phyloP scores from a whole-genome alignment of 2,113 vertebrate species.

The Suncus etruscus region DNA sequence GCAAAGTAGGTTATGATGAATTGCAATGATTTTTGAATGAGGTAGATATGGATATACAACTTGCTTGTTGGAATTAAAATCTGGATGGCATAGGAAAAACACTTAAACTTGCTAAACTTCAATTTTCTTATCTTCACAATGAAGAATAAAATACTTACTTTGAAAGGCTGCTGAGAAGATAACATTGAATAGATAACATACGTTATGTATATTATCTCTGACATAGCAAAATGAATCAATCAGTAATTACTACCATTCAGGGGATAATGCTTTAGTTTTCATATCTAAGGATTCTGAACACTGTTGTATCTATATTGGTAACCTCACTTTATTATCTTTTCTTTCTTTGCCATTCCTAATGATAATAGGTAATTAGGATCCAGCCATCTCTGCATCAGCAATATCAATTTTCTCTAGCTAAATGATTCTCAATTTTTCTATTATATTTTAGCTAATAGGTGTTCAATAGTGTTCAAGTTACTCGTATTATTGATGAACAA shows the following conservation, averaged over 20 bases:
- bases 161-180: background rate
- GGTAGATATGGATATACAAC: background rate
- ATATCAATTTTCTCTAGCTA: background rate
- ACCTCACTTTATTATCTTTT: background rate
- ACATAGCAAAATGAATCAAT: too few species aligned
- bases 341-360: background rate
- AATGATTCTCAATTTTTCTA: background rate
- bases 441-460: too few species aligned
- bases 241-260: too few species aligned
- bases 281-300: background rate
- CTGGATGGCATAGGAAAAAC: slow-evolving; percentile 6
- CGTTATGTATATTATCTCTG: too few species aligned
- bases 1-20: background rate
- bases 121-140: slow-evolving; percentile 46
- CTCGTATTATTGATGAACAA: too few species aligned
- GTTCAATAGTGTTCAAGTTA: too few species aligned
- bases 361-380: background rate
- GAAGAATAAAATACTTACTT: slow-evolving; percentile 12
- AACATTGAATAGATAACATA: too few species aligned
- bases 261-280: background rate
- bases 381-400: background rate
- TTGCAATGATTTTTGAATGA: background rate
- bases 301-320: background rate
- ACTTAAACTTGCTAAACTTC: slow-evolving; percentile 1
- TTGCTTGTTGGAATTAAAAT: background rate